Base-by-base conservation (phyloP, 2,797 vertebrate genomes). In the Coluber constrictor region DNA sequence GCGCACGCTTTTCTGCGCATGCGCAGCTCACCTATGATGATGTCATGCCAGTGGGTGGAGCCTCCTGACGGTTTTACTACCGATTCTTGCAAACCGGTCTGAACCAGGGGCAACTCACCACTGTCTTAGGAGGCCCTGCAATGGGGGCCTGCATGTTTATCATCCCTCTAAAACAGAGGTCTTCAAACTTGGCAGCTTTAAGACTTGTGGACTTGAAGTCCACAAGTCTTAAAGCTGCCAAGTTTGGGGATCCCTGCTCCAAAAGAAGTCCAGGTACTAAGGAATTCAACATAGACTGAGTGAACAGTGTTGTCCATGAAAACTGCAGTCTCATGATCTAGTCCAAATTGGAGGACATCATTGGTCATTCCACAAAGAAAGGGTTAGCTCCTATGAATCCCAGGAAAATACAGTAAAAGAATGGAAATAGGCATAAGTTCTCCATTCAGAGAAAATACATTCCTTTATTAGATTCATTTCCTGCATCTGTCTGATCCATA, bases 81-180 rank as follows among this genome's bases (percentile, higher is more conserved):
- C 47, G 7, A 51, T 51, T 51, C 47, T 51, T 51, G 47, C 47
- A 51, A 51, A 51, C 47, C 7, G 6, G 47, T 51, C 47, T 1
- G 47, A 51, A 51, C 47, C 47, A 51, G 47, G 47, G 47, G 47
- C 47, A 51, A 51, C 7, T 6, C 47, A 51, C 1, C 47, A 51
- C 47, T 51, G 47, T 51, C 87, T 96, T 92, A 91, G 96, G 96
- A 97, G 94, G 96, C 96, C 96, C 10, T 10, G 16, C 43, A 0
- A n/a, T 5, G 4, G 74, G 27, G n/a, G 70, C 83, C 93, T 13
- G 23, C 27, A 0, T 1, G 0, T 63, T 88, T 70, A 83, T 27
- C 70, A 94, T 92, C n/a, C 12, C 88, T 88, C 6, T 61, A 60
- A 87, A 3, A 16, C 51, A 54, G 51, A 54, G 51, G 9, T 54